A percentile compares a stretch with the other conserved stretches of the same genome.
These are phyloP conservation scores for Hydraecia micacea DNA, from an alignment of 2,888 invertebrate species.

Conservation along the genomic window DNA sequence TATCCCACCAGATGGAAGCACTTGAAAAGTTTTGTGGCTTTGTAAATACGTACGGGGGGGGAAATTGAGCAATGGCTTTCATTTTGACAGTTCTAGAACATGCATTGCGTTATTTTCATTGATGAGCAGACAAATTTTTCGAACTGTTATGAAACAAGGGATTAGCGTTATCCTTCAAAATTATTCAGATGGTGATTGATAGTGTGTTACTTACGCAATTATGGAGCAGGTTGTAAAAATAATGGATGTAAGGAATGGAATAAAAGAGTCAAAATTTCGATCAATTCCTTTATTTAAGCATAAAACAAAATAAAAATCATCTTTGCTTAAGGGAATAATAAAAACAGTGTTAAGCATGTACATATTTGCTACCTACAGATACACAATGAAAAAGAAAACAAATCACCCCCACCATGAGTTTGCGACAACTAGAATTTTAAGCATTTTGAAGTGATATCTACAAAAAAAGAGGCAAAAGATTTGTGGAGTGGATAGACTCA, in stretches of 20 bases:
- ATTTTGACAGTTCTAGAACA: no score
- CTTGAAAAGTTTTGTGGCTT: background rate
- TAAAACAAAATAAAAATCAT: constrained; percentile 75
- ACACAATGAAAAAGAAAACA: constrained; percentile 49
- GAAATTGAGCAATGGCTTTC: no score
- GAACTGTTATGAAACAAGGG: no score
- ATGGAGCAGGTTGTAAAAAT: background rate
- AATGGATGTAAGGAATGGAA: background rate
- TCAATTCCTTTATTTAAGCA: constrained; percentile 82
- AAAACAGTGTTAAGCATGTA: constrained; percentile 63
- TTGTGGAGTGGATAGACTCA: constrained; percentile 42
- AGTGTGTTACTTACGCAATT: no score
- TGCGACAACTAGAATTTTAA: constrained; percentile 35
- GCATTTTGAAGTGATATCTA: constrained; percentile 47
- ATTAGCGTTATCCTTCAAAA: no score
- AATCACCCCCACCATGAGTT: constrained; percentile 57
- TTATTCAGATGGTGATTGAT: no score
- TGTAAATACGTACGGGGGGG: no score
- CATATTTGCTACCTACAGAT: constrained; percentile 53
- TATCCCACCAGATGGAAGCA: background rate
- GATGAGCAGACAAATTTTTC: no score
- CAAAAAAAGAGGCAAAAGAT: constrained; percentile 31
- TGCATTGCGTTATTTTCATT: no score
- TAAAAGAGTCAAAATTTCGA: constrained; percentile 41
- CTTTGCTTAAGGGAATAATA: constrained; percentile 70